Evolutionary conservation across 2,113 vertebrate species (phyloP), one percentile per base, ranked within the genome.

Genomic region (Acrocephalus arundinaceus): DNA sequence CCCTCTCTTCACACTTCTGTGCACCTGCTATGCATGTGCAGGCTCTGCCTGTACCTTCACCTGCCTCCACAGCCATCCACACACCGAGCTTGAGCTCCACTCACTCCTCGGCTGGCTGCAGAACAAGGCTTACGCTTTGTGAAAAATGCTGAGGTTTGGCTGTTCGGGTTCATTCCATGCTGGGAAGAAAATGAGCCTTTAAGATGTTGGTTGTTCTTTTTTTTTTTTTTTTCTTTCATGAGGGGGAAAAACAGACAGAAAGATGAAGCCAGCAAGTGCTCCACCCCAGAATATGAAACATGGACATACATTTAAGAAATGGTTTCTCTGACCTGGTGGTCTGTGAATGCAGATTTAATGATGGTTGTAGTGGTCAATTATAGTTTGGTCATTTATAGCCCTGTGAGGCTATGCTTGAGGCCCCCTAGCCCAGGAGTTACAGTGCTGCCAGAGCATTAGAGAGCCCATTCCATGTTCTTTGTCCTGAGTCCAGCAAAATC

Each of bases 61-160:
- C 79, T 92, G 83, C 79, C 51, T 51, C 49, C 59, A 37, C 63
- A 89, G 87, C 75, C 79, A 86, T 78, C 75, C 72, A 52, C 82
- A 45, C n/a, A 35, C 3, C 15, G 71, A 76, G 45, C 55, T 39
- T 7, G 0, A 59, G 71, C 59, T 54, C 68, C 65, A 7, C 35
- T 94, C 61, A 37, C 23, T 61, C 70, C 57, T 84, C 0, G 0
- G 52, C 73, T 92, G 93, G 73, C 91, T 91, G 76, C 52, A 72
- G 93, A 86, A 78, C 83, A 91, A 90, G 70, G 77, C 57, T 89
- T 57, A 15, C 37, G 71, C 81, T 94, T 78, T 4, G 52, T 61
- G 87, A 85, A 94, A 87, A 91, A 87, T 62, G 77, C 54, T 91
- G 95, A 95, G 74, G 73, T 95, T 87, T 92, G 80, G 74, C 80